Base-by-base conservation (phyloP, 2,113 vertebrate species). In the Cricetomys ansorgei region DNA sequence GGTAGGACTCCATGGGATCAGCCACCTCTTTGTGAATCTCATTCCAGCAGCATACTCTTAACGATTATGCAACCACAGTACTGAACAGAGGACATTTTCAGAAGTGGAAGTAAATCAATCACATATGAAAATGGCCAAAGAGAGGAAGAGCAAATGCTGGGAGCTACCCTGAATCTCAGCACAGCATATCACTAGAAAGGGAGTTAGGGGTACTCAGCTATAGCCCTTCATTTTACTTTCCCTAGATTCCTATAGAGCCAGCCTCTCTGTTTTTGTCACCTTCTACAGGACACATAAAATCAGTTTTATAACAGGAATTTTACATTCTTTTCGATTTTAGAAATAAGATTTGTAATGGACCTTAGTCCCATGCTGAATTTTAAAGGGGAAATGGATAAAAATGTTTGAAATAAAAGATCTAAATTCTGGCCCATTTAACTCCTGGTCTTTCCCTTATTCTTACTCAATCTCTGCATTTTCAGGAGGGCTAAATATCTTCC, bases 41-140 rank as follows among this genome's bases (percentile, higher is more conserved):
- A 67, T 80, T 86, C 59, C 85, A 90, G 21, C 37, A n/a, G 31
- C 40, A 55, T 1, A 17, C 34, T 50, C 11, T n/a, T 48, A 53
- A 55, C 0, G 12, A 65, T 92, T 53, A 76, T 45, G 40, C 3
- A 92, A 53, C 15, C 80, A 69, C 53, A 27, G 43, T 73, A 48
- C 91, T 81, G 45, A 62, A 80, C 80, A 64, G 21, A 45, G 37
- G 37, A 3, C 53, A 9, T 48, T 37, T 11, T 64, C 45, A 70
- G 75, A 75, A 94, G 57, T 40, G 57, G 59, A 80, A 31, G 88
- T 43, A 84, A 90, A 91, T 72, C 10, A 81, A 90, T 64, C 65
- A 21, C 7, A 53, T 67, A 13, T 72, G 65, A 67, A 70, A 86
- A 89, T 27, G 55, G 21, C 48, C 76, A n/a, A n/a, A 84, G 67